These are phyloP conservation scores for Sinosuthora webbiana DNA, from an alignment of 2,113 vertebrate species.

Conservation along the genomic window DNA sequence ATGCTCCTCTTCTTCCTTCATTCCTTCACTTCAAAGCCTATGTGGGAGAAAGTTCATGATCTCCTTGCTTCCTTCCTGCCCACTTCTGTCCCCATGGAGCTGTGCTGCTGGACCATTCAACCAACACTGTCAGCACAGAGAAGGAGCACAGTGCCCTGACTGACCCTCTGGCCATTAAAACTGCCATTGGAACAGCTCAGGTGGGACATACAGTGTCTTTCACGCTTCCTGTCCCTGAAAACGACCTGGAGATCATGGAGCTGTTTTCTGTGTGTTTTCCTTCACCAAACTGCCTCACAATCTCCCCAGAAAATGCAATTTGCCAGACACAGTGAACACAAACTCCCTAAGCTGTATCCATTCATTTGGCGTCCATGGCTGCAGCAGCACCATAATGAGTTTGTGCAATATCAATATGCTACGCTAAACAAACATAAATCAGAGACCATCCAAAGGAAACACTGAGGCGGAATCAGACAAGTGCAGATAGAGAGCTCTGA, in stretches of 20 bases:
- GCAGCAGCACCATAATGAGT: not conserved
- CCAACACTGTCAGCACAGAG: not conserved
- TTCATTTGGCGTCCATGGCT: not conserved
- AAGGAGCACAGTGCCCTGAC: not conserved
- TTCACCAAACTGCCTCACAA: not conserved
- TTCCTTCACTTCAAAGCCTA: not conserved
- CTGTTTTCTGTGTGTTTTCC: not conserved
- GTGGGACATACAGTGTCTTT: not conserved
- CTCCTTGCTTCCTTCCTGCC: not conserved
- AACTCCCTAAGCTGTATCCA: not conserved
- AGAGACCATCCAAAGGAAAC: constrained; percentile 6
- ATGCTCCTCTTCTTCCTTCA: not conserved
- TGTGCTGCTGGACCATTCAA: not conserved
- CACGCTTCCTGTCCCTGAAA: not conserved
- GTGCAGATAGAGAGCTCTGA: not conserved
- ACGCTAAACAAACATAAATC: constrained; percentile 14
- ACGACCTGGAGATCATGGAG: not conserved
- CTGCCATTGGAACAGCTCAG: not conserved
- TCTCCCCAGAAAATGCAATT: constrained; percentile 2
- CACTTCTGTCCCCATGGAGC: not conserved
- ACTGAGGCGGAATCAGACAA: not conserved
- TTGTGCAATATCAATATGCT: constrained; percentile 26
- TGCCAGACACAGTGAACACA: not conserved
- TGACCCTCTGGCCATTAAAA: not conserved
- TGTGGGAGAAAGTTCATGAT: not conserved